Evolutionary conservation across 92 coral and sea anemone genomes (phyloP).

Genomic region (Meandrina meandrites): DNA sequence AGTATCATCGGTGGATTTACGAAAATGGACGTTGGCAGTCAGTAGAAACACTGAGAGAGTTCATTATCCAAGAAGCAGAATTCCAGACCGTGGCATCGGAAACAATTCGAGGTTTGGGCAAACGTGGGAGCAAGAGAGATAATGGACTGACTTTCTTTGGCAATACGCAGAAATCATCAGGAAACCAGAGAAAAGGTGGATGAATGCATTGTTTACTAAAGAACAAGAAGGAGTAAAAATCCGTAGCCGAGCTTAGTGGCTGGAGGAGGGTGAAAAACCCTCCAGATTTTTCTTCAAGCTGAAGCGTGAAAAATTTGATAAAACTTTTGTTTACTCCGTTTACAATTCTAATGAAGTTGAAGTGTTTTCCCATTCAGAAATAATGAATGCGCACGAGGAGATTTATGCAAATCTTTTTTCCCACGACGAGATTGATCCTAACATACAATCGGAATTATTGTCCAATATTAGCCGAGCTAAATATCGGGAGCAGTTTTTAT

Average conservation of each 20-base stretch:
- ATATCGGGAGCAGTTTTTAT: too few relatives aligned
- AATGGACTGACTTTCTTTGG: too few relatives aligned
- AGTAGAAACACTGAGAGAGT: too few relatives aligned
- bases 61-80: too few relatives aligned
- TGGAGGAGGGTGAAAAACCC: slow-evolving; percentile 42
- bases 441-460: background rate
- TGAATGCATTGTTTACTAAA: background rate
- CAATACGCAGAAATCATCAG: too few relatives aligned
- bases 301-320: background rate
- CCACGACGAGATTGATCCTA: background rate
- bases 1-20: too few relatives aligned
- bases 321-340: background rate
- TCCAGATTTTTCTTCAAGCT: slow-evolving; percentile 11
- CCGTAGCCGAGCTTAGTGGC: slow-evolving; percentile 17
- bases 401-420: background rate
- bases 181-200: too few relatives aligned
- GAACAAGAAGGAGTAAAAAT: slow-evolving; percentile 29
- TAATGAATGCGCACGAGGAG: background rate
- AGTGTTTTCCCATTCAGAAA: background rate
- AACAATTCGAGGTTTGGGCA: too few relatives aligned
- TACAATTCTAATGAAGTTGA: background rate
- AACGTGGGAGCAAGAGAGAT: too few relatives aligned
- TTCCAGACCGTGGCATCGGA: too few relatives aligned
- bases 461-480: too few relatives aligned
- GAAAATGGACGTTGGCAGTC: too few relatives aligned